Evolutionary conservation across 1,140 invertebrate genomes (phyloP), one percentile per base, ranked within the genome.

Genomic region (Matsumurasca onukii): DNA sequence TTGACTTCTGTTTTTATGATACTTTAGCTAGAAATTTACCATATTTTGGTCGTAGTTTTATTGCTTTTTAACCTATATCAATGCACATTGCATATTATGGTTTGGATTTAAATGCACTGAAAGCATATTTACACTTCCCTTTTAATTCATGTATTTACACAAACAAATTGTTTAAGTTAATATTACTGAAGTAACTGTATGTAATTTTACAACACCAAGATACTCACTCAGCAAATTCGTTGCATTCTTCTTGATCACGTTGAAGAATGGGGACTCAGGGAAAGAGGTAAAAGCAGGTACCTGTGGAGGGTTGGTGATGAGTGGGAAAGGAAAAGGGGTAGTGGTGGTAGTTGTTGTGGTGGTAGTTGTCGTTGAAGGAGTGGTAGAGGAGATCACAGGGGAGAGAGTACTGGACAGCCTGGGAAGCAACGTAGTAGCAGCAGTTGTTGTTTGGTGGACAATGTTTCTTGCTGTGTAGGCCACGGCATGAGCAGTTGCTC

Each of bases 231-330:
- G 25, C 22, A 29, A n/a, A n/a, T n/a, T 27, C 3, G 55, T 59
- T 25, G 30, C 13, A 59, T 59, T 59, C 25, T 59, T 59, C 55
- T 59, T 59, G 24, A 59, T 59, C 24, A 68, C 13, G 49, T 68
- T 69, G 27, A 30, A 49, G 39, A 48, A 31, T 20, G 67, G 39
- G 49, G 25, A 13, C 3, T 25, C 55, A 9, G 15, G 9, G 15
- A 27, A 27, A 27, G 55, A 27, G 22, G 29, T 59, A 24, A 20
- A 79, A 65, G 84, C 81, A 73, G 84, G 82, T 76, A 81, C 81
- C 77, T 82, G 80, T 69, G 80, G 80, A 66, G 82, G 82, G 68
- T 69, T 68, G 22, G 71, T 68, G 15, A 80, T 78, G 59, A 81
- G 77, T 25, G 78, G 73, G 31, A 79, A 75, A 48, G 78, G 78